Conservation (phyloP, 92 coral and sea anemone species). For the Epizoanthus scotinus region DNA sequence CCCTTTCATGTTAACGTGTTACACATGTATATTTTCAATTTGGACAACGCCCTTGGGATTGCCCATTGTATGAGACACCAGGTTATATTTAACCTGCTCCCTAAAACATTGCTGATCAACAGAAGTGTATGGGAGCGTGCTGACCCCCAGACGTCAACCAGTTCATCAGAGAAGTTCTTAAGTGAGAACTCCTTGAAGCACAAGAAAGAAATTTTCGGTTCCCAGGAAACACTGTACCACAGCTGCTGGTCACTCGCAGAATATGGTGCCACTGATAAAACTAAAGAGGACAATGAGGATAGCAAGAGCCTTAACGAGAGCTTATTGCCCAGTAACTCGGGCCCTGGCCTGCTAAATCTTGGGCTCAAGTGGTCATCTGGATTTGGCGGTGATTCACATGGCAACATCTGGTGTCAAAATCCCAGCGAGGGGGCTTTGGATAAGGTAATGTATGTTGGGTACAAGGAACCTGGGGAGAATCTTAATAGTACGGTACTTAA, state of each 20-base stretch:
- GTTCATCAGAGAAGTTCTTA: slow-evolving; percentile 5
- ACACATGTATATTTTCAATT: too few relatives aligned
- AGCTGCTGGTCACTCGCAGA: slow-evolving; percentile 97
- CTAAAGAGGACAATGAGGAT: slow-evolving; percentile 65
- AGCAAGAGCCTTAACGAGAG: slow-evolving; percentile 77
- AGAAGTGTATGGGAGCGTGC: slow-evolving; percentile 98
- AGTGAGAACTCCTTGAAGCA: slow-evolving; percentile 48
- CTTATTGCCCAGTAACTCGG: slow-evolving; percentile 71
- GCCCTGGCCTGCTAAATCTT: slow-evolving; percentile 70
- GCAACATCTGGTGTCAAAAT: slow-evolving; percentile 77
- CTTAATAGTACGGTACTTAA: not conserved
- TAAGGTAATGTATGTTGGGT: slow-evolving; percentile 37
- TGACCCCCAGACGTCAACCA: slow-evolving; percentile 45
- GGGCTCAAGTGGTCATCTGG: slow-evolving; percentile 84
- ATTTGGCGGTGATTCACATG: slow-evolving; percentile 43
- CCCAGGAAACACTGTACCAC: slow-evolving; percentile 95
- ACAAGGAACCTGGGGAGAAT: not conserved
- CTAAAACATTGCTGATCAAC: not conserved
- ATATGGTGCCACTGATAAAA: slow-evolving; percentile 51
- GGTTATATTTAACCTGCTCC: too few relatives aligned
- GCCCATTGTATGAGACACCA: too few relatives aligned
- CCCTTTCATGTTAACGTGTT: too few relatives aligned
- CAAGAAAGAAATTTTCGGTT: slow-evolving; percentile 69
- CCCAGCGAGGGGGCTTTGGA: slow-evolving; percentile 62
- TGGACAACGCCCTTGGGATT: too few relatives aligned